A percentile compares a stretch with the other conserved stretches of the same genome.
These are phyloP conservation scores for Rhinogobius similis DNA, from an alignment of 2,113 vertebrate genomes.

Conservation along the genomic window DNA sequence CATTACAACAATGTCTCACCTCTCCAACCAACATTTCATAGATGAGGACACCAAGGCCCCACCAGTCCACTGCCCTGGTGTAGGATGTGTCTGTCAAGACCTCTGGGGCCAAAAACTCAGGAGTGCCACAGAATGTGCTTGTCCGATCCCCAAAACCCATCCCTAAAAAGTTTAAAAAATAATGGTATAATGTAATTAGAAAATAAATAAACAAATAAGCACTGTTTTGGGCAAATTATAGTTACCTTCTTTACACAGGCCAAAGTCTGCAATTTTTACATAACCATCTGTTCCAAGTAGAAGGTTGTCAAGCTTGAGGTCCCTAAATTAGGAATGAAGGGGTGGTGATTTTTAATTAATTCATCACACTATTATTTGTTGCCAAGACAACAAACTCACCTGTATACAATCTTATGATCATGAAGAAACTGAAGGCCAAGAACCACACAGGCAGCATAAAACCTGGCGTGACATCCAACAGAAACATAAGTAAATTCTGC, in stretches of 20 bases:
- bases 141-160: constrained; percentile 97
- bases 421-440: constrained; percentile 97
- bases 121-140: constrained; percentile 97
- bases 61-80: constrained; percentile 96
- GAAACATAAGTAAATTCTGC: constrained; percentile 1
- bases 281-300: constrained; percentile 95
- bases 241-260: constrained; percentile 97
- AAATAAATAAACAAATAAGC: too few species aligned
- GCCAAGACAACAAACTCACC: constrained; percentile 76
- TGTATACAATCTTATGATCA: constrained; percentile 97
- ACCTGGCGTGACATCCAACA: constrained; percentile 73
- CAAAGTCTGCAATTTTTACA: constrained; percentile 99
- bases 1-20: constrained; percentile 76
- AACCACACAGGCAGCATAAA: constrained; percentile 96
- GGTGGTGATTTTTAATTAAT: not conserved
- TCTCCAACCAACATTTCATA: constrained; percentile 98
- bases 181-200: not conserved
- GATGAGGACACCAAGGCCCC: constrained; percentile 97
- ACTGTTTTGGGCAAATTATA: not conserved
- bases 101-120: constrained; percentile 97
- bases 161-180: constrained; percentile 83
- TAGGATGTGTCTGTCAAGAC: constrained; percentile 96
- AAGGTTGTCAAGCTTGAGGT: constrained; percentile 97
- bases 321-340: constrained; percentile 74
- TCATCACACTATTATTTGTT: not conserved